Percentiles rank a stretch among this genome's conserved stretches.
phyloP scores from a whole-genome alignment of 2,797 vertebrate species.

The Microhierax caerulescens region DNA sequence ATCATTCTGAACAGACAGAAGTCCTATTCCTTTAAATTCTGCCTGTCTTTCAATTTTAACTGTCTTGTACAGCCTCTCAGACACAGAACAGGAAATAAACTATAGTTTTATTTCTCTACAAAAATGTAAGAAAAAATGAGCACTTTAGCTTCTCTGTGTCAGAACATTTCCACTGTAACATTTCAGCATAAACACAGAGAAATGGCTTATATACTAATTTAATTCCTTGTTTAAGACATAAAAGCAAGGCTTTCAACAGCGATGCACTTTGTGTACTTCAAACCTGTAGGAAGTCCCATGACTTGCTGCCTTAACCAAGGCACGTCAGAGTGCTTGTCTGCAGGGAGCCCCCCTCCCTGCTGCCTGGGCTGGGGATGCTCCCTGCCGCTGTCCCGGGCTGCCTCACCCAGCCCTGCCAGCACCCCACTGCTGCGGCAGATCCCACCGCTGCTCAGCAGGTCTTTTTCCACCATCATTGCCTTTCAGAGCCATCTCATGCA shows the following conservation, averaged over 20 bases:
- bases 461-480: neutral
- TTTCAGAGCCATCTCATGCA: neutral
- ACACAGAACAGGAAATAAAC: neutral
- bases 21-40: slow-evolving; percentile 18
- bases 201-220: neutral
- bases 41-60: neutral
- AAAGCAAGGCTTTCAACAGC: neutral
- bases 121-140: neutral
- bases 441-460: fast-evolving
- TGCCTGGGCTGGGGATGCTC: neutral
- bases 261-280: neutral
- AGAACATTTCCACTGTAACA: neutral
- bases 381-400: neutral
- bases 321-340: neutral
- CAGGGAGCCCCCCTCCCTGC: neutral
- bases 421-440: fast-evolving
- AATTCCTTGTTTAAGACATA: neutral
- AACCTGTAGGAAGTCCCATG: neutral
- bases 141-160: neutral
- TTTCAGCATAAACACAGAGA: neutral
- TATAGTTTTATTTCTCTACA: neutral
- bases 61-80: neutral
- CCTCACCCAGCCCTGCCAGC: neutral
- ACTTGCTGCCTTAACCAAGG: neutral
- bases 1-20: neutral